Conservation (phyloP, 2,888 invertebrate species). For the Plutella xylostella region DNA sequence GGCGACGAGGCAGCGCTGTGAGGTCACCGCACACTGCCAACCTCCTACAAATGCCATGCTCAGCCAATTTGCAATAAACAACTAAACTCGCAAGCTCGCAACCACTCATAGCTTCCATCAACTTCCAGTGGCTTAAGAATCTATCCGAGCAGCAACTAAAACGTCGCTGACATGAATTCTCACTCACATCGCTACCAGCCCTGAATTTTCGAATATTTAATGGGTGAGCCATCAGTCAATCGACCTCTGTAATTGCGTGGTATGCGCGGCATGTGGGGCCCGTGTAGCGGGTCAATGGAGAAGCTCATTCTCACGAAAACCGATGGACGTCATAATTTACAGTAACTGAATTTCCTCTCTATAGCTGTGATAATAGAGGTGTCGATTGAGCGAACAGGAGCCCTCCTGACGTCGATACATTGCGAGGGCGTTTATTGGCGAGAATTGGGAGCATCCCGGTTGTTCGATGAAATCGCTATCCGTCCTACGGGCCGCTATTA, state of each 20-base stretch:
- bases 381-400: constrained; percentile 36
- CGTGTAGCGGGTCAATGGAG: constrained; percentile 46
- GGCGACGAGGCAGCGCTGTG: constrained; percentile 22
- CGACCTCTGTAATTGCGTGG: constrained; percentile 34
- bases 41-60: not conserved
- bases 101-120: not conserved
- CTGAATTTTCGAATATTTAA: constrained; percentile 26
- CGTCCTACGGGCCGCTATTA: constrained; percentile 45
- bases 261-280: constrained; percentile 35
- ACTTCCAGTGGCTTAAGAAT: no score
- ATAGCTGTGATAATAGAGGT: constrained; percentile 34
- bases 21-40: not conserved
- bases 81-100: not conserved
- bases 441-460: constrained; percentile 69
- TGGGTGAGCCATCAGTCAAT: constrained; percentile 35
- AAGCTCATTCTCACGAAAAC: constrained; percentile 34
- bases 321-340: constrained; percentile 28
- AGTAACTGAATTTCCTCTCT: constrained; percentile 43
- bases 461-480: constrained; percentile 62
- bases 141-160: no score
- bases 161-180: no score
- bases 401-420: constrained; percentile 44
- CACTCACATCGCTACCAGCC: not conserved
- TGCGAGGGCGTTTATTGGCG: constrained; percentile 61
- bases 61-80: not conserved